Evolutionary conservation across 2,888 invertebrate species (phyloP).

Genomic region (Serripes groenlandicus): DNA sequence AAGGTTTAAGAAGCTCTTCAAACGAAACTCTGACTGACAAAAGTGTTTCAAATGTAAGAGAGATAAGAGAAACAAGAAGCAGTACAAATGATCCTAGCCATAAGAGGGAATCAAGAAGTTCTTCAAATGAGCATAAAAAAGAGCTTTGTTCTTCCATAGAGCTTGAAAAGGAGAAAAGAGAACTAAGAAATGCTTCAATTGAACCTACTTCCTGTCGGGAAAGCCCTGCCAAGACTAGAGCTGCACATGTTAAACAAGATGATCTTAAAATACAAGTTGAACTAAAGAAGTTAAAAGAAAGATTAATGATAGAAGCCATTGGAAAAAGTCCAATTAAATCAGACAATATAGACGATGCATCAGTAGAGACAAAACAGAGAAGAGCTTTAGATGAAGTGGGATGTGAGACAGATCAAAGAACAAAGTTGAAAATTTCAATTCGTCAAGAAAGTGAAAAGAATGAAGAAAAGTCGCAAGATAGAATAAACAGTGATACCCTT

Average conservation of each 20-base stretch:
- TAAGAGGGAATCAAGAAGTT: not conserved
- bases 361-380: not conserved
- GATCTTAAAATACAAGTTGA: conserved; percentile 4
- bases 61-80: not conserved
- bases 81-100: not conserved
- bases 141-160: too few relatives aligned
- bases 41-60: too few relatives aligned
- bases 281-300: conserved; percentile 42
- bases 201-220: not conserved
- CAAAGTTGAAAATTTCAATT: not conserved
- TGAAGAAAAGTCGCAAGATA: conserved; percentile 10
- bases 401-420: not conserved
- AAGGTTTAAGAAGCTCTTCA: too few relatives aligned
- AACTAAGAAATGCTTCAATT: not conserved
- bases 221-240: not conserved
- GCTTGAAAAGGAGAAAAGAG: not conserved
- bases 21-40: too few relatives aligned
- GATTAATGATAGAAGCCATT: conserved; percentile 36
- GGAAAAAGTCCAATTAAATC: conserved; percentile 9
- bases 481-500: not conserved
- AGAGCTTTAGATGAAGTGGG: not conserved
- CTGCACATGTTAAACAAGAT: not conserved
- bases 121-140: not conserved
- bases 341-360: not conserved
- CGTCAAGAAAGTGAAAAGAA: not conserved